phyloP scores from a whole-genome alignment of 2,113 vertebrate species.

The Synodontis membranacea region DNA sequence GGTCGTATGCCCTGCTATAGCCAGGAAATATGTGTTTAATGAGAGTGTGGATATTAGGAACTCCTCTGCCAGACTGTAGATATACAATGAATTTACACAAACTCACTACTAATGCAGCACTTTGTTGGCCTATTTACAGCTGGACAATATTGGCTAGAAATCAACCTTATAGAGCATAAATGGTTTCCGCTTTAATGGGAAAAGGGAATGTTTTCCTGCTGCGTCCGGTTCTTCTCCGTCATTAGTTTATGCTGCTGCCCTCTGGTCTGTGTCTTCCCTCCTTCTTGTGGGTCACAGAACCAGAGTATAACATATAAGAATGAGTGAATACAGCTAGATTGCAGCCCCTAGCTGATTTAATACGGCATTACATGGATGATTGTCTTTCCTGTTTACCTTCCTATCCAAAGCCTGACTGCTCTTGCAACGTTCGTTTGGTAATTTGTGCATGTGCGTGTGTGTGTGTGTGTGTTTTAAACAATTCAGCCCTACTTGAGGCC shows the following conservation, averaged over 20 bases:
- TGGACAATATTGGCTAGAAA: not conserved
- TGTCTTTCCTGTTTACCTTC: constrained; percentile 6
- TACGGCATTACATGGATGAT: constrained; percentile 25
- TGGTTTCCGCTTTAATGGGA: not conserved
- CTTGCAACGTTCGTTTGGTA: constrained; percentile 19
- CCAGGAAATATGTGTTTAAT: not conserved
- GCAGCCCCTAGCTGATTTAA: constrained; percentile 32
- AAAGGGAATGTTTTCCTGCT: not conserved
- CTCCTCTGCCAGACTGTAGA: not conserved
- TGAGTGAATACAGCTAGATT: constrained; percentile 12
- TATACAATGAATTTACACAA: not conserved
- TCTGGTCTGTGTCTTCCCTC: not conserved
- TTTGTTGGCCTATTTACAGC: not conserved
- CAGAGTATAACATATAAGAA: not conserved
- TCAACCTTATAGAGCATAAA: not conserved
- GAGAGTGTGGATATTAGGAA: not conserved
- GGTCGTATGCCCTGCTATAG: not conserved
- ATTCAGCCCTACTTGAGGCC: not conserved
- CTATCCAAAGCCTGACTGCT: constrained; percentile 13
- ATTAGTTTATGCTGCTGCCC: not conserved
- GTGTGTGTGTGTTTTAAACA: constrained; percentile 12
- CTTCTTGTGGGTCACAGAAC: not conserved
- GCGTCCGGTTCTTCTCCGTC: not conserved
- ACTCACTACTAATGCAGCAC: not conserved
- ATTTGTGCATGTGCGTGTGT: not conserved